Conservation (phyloP, 64 coral and sea anemone genomes). For the Pachyseris speciosa region DNA sequence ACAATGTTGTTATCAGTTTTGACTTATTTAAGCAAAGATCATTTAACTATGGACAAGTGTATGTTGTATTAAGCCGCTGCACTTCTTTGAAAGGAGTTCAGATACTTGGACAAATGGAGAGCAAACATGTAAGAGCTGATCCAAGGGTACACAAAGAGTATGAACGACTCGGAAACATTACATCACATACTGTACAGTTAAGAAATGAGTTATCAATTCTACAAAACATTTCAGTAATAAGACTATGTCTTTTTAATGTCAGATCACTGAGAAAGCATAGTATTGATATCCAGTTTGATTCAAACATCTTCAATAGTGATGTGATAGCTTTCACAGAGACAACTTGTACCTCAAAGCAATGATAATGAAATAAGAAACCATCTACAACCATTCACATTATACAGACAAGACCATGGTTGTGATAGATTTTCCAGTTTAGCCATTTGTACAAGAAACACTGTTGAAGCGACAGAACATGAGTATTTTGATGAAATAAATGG, state of each 20-base stretch:
- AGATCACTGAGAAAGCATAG: slow-evolving; percentile 22
- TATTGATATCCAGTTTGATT: background rate
- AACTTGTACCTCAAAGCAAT: no score
- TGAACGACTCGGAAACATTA: background rate
- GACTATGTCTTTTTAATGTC: background rate
- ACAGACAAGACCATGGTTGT: slow-evolving; percentile 50
- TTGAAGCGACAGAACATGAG: slow-evolving; percentile 48
- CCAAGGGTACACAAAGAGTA: background rate
- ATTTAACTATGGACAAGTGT: no score
- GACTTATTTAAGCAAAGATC: no score
- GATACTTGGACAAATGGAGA: background rate
- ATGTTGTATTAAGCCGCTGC: no score
- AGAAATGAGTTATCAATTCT: background rate
- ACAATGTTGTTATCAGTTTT: slow-evolving; percentile 17
- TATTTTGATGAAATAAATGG: slow-evolving; percentile 39
- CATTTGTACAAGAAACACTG: no score
- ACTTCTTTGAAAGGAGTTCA: background rate
- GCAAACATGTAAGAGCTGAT: no score
- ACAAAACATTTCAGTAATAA: background rate
- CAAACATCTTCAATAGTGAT: slow-evolving; percentile 11
- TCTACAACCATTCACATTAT: slow-evolving; percentile 29
- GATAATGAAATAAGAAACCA: slow-evolving; percentile 38
- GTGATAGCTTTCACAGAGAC: slow-evolving; percentile 40
- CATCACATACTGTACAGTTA: background rate
- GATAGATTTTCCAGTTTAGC: slow-evolving; percentile 64